Conservation (phyloP, 2,797 vertebrate genomes). For the Thripadectes ignobilis region DNA sequence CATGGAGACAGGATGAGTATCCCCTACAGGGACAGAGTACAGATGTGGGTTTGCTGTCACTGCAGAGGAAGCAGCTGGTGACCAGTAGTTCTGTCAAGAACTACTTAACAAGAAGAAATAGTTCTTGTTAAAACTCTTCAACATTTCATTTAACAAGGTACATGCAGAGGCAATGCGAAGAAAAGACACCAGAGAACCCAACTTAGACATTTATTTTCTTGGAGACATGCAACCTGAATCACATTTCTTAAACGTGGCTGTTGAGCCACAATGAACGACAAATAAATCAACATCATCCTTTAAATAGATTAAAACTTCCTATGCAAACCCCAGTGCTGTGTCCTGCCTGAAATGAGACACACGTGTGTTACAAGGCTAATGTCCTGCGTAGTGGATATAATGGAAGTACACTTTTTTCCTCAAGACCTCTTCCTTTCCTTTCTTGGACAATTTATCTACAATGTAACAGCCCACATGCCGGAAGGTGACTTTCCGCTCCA, state of each 20-base stretch:
- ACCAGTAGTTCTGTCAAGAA: not conserved
- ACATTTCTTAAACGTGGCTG: not conserved
- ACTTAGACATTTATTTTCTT: not conserved
- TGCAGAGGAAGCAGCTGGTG: not conserved
- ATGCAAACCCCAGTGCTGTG: not conserved
- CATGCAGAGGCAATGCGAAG: not conserved
- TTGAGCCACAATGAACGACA: not conserved
- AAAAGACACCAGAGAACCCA: not conserved
- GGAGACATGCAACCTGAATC: not conserved
- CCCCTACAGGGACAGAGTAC: not conserved
- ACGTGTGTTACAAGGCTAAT: rapidly evolving
- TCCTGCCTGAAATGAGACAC: not conserved
- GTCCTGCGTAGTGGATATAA: not conserved
- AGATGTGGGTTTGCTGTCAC: not conserved
- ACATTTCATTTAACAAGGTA: not conserved
- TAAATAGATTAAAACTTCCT: not conserved
- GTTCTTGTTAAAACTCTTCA: not conserved
- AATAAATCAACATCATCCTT: not conserved
- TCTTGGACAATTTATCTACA: not conserved
- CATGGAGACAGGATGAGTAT: not conserved
- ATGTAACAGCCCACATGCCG: not conserved
- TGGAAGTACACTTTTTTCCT: not conserved
- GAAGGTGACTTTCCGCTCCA: not conserved
- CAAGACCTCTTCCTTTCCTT: not conserved
- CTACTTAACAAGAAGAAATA: not conserved